Base-by-base conservation (phyloP, 2,113 vertebrate species). In the Plecotus auritus region DNA sequence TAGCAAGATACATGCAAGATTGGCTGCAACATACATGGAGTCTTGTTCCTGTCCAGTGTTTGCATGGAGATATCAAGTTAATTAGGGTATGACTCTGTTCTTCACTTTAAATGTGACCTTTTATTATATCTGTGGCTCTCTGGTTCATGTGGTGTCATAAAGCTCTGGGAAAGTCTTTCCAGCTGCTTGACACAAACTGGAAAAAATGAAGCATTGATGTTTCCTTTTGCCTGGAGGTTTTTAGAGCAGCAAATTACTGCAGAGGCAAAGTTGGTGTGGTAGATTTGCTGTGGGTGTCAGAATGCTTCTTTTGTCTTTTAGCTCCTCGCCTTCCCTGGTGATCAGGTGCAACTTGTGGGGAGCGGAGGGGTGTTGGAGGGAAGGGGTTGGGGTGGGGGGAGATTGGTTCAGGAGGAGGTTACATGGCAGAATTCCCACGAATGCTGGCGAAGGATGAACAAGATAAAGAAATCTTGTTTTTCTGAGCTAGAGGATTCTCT, bases 401-500 rank as follows among this genome's bases (percentile, higher is more conserved):
- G 17, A 18, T 82, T 96, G 85, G 96, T 98, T 97, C 93, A 93
- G 95, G 92, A 90, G 87, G 87, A 96, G 95, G 96, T 97, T 98
- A 97, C 95, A 95, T 97, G 97, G 97, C 97, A 97, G 97, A 98
- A 98, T 98, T 99, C 98, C 98, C 98, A 98, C 97, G 97, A 98
- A 98, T 97, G 97, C 94, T 97, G 97, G 97, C 96, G 80, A 97
- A 98, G 97, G 98, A 98, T 98, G 96, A 98, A 98, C 98, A 98
- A 98, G 97, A 99, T 98, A 98, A 98, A 98, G 98, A 98, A 97
- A 98, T 98, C 98, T 98, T 98, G 98, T 98, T 98, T 98, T 98
- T 98, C 98, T 98, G 98, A 98, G 98, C 96, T 95, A 74, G 97
- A 98, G 98, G 98, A 98, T 98, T 98, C 98, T 99, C 98, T 98